Evolutionary conservation across 2,797 vertebrate genomes (phyloP).

Genomic region (Falco concolor): DNA sequence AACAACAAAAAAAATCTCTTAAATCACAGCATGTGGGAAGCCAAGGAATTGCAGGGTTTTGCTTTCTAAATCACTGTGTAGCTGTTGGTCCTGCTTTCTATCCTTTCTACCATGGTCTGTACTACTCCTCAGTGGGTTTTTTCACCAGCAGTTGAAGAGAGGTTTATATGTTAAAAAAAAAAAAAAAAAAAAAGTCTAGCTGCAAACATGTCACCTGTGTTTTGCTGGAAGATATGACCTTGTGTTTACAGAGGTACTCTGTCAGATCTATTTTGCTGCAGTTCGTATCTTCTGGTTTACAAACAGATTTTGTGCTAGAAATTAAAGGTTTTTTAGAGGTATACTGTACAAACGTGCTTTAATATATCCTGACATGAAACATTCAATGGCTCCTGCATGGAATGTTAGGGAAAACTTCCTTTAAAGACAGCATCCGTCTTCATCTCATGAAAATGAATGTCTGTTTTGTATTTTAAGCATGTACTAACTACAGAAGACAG

Average conservation of each 20-base stretch:
- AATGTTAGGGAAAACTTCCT: neutral
- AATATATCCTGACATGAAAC: neutral
- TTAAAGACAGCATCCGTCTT: neutral
- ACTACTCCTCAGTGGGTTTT: neutral
- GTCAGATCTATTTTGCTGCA: slow-evolving; percentile 3
- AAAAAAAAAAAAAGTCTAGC: neutral
- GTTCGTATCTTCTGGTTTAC: neutral
- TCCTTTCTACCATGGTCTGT: neutral
- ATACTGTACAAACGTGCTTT: neutral
- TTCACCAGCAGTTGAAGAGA: neutral
- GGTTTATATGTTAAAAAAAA: neutral
- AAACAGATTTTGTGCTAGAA: neutral
- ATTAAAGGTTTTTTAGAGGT: neutral
- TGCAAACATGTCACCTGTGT: slow-evolving; percentile 1
- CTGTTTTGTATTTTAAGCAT: neutral
- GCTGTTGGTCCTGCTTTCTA: neutral
- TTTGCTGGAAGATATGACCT: neutral
- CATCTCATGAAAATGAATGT: neutral
- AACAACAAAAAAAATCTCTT: neutral
- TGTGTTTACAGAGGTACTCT: neutral
- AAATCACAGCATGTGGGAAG: neutral
- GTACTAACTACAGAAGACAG: neutral
- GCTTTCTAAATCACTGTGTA: neutral
- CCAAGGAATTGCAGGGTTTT: neutral
- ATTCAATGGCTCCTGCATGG: neutral